Conservation (phyloP, 2,888 invertebrate species). For the Suillia variegata region DNA sequence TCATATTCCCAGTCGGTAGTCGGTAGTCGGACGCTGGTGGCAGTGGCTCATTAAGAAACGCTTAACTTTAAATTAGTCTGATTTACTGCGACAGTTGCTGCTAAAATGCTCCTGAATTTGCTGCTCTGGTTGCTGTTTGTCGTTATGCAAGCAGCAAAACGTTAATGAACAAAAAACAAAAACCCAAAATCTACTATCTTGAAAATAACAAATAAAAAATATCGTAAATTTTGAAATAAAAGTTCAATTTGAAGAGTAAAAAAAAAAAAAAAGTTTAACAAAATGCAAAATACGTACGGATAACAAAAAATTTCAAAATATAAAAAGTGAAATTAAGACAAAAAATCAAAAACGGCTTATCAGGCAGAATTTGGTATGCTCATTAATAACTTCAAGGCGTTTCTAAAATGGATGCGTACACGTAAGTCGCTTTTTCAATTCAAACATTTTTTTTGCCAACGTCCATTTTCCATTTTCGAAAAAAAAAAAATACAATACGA, state of each 20-base stretch:
- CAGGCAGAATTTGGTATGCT: slow-evolving; percentile 14
- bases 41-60: too few species aligned
- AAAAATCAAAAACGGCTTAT: neutral
- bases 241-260: slow-evolving; percentile 4
- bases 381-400: slow-evolving; percentile 25
- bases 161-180: neutral
- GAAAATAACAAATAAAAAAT: neutral
- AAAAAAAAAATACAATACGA: too few species aligned
- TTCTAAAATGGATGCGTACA: slow-evolving; percentile 38
- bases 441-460: too few species aligned
- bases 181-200: neutral
- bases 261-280: slow-evolving; percentile 2
- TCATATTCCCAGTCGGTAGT: too few species aligned
- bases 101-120: slow-evolving; percentile 17
- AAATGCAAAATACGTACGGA: too few species aligned
- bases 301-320: too few species aligned
- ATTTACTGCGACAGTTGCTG: too few species aligned
- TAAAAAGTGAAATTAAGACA: too few species aligned
- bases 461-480: too few species aligned
- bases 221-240: neutral
- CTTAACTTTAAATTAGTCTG: too few species aligned
- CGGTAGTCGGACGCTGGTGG: too few species aligned
- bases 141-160: slow-evolving; percentile 20
- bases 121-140: slow-evolving; percentile 28
- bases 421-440: too few species aligned